Evolutionary conservation across 1,140 invertebrate genomes (phyloP), one percentile per base, ranked within the genome.

Genomic region (Heliconius melpomene): DNA sequence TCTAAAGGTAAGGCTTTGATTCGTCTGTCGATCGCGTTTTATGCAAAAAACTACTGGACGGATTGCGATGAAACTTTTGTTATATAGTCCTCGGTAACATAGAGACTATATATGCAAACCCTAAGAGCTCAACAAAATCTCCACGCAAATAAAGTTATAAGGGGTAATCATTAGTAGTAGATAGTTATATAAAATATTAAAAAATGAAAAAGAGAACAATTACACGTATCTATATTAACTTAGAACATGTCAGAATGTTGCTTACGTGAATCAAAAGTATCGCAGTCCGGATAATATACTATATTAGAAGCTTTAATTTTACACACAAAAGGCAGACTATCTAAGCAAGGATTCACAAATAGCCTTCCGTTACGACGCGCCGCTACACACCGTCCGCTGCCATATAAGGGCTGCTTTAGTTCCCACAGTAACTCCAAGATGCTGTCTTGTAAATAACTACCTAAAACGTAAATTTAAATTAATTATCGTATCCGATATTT

Each of bases 401-500:
- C 80, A 18, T 86, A 79, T 13, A 73, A 23, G 0, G 88, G 89
- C 72, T 90, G 84, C n/a, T 82, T 80, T 23, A 79, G 52, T 74
- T 89, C 87, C 89, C 89, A 90, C 1, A 90, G 23, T 46, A 90
- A 77, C 54, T 89, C 85, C 60, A 90, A 75, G 20, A 90, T 87
- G 3, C 86, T 84, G 72, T 87, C 82, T 52, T 83, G 80, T 46
- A 87, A 78, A 46, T 72, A 38, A 26, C 72, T 84, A 18, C 87
- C 89, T 90, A 50, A 16, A 80, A 83, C 52, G 54, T 23, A 13
- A 66, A 66, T 26, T 66, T 23, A n/a, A 57, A 23, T 23, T 2
- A 57, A 20, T 20, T 46, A 46, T 20, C 7, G 18, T 52, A 18
- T 20, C 50, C 20, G 18, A 52, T 7, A 20, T 3, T 46, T 46